Evolutionary conservation across 2,888 invertebrate species (phyloP), one percentile per base, ranked within the genome.

Genomic region (Coenonympha arcania): DNA sequence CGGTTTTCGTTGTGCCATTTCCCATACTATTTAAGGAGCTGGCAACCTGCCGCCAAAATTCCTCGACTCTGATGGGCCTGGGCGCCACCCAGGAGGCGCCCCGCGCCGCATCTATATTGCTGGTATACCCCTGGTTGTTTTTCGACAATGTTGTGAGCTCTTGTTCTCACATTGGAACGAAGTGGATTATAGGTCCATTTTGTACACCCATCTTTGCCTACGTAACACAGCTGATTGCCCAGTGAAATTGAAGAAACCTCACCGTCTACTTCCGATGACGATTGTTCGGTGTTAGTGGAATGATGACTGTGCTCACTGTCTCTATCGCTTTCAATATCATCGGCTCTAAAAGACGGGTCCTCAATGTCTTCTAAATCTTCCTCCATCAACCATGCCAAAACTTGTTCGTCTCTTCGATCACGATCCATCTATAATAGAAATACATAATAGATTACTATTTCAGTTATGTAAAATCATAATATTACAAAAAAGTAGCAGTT

Each of bases 291-390:
- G 33, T 46, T 19, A 41, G 46, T 34, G 41, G 3, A 22, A 42
- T 51, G 51, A 26, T 26, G 34, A 16, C 46, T 50, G 46, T 50
- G 49, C 44, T 36, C 49, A 50, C 41, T 47, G 20, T 28, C 47
- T 41, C 30, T 36, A 47, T 46, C 49, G 41, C 46, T 49, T 49
- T 46, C 46, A 45, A 45, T 46, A 44, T 46, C 36, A 49, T 46
- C 46, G 22, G 41, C 34, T 37, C 45, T 49, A 45, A 49, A 46
- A 49, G 45, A 53, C 42, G 18, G 42, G 20, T 46, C 46, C 36
- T 45, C 53, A 40, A 45, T 53, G 42, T 55, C 53, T 49, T 53
- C 53, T 16, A 24, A 45, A 49, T 40, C 42, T 36, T 50, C 49
- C 24, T 48, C 37, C 40, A 31, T 26, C 31, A 45, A 33, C 33